Conservation (phyloP, 2,888 invertebrate genomes). For the Andrena marginata region DNA sequence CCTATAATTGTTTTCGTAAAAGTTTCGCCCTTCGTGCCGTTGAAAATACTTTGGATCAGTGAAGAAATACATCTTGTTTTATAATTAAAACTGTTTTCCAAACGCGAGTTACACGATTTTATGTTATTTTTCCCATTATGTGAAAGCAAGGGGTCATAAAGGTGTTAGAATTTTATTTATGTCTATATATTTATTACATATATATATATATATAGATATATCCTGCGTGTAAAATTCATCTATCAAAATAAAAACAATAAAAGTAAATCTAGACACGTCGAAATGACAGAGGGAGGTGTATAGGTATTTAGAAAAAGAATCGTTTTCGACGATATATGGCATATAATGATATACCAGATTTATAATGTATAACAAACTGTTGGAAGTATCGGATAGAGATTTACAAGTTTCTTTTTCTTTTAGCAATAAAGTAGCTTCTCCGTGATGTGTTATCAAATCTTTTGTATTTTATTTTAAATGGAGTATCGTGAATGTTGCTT, state of each 20-base stretch:
- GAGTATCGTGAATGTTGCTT: slow-evolving; percentile 58
- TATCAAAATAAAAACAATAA: slow-evolving; percentile 83
- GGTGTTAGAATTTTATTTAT: slow-evolving; percentile 81
- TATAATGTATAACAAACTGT: slow-evolving; percentile 65
- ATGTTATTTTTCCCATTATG: slow-evolving; percentile 8
- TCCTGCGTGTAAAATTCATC: slow-evolving; percentile 82
- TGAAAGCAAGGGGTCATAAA: slow-evolving; percentile 69
- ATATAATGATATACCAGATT: slow-evolving; percentile 68
- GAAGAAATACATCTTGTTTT: not conserved
- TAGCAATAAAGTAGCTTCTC: slow-evolving; percentile 57
- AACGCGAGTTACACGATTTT: not conserved
- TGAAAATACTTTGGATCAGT: not conserved
- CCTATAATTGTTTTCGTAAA: slow-evolving; percentile 10
- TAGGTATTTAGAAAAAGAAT: slow-evolving; percentile 61
- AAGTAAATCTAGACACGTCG: slow-evolving; percentile 77
- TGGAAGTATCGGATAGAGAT: slow-evolving; percentile 68
- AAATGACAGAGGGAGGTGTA: slow-evolving; percentile 56
- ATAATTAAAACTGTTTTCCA: slow-evolving; percentile 13
- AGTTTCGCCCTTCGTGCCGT: not conserved
- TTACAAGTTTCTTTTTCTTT: slow-evolving; percentile 56
- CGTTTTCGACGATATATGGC: slow-evolving; percentile 64
- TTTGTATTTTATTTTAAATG: slow-evolving; percentile 55
- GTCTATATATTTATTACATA: slow-evolving; percentile 82
- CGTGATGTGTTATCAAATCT: slow-evolving; percentile 67
- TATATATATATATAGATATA: slow-evolving; percentile 83